Conservation (phyloP, 2,888 invertebrate species). For the Drosophila subsilvestris region DNA sequence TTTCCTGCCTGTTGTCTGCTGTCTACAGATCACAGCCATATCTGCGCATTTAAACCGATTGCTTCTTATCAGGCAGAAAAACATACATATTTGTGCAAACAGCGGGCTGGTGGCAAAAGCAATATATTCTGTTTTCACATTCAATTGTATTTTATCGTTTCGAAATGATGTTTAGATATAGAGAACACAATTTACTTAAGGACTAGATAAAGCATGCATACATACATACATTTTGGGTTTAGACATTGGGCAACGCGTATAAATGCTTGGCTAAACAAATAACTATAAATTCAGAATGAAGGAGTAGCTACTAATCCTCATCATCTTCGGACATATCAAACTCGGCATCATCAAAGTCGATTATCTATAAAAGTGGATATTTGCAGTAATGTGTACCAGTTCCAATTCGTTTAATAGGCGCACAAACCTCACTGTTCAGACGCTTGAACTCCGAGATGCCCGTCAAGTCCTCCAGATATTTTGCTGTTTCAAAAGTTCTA, state of each 20-base stretch:
- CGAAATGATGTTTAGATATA: not conserved
- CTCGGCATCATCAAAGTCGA: conserved; percentile 82
- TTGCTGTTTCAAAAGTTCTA: conserved; percentile 91
- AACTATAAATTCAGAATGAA: not conserved
- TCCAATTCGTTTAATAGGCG: fast-evolving
- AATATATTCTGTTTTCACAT: conserved; percentile 1
- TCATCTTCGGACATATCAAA: conserved; percentile 80
- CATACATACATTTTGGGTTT: conserved; percentile 18
- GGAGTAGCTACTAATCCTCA: conserved; percentile 27
- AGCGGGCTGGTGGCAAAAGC: conserved; percentile 11
- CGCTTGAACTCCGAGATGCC: conserved; percentile 89
- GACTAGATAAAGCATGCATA: conserved; percentile 15
- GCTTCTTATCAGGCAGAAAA: conserved; percentile 34
- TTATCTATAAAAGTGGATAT: conserved; percentile 73
- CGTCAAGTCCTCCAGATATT: conserved; percentile 93
- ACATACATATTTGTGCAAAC: conserved; percentile 6
- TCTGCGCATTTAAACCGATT: conserved; percentile 19
- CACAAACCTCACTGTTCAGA: conserved; percentile 85
- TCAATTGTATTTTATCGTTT: not conserved
- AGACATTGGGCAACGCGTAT: conserved; percentile 7
- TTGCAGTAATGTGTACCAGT: not conserved
- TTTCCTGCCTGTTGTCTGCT: not conserved
- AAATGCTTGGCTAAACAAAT: conserved; percentile 13
- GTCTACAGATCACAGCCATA: conserved; percentile 26
- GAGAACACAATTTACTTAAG: conserved; percentile 17